Evolutionary conservation across 2,888 invertebrate genomes (phyloP).

Genomic region (Marronus borbonicus): DNA sequence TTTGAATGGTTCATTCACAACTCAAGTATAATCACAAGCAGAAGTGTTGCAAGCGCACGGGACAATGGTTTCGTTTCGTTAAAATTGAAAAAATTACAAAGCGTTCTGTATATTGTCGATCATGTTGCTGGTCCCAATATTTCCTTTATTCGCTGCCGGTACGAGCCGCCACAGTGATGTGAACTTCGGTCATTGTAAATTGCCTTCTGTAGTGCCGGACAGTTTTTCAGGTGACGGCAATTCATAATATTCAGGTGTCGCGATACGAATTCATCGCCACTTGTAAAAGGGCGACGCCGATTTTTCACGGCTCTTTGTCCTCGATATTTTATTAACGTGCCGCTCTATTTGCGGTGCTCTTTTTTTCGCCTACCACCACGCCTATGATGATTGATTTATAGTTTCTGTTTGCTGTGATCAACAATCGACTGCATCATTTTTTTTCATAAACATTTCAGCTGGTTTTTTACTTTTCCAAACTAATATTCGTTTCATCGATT

Average conservation of each 20-base stretch:
- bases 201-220: conserved; percentile 9
- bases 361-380: conserved; percentile 23
- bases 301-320: conserved; percentile 50
- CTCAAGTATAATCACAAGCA: conserved; percentile 36
- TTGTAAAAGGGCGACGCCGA: conserved; percentile 49
- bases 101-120: conserved; percentile 16
- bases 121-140: conserved; percentile 33
- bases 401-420: conserved; percentile 44
- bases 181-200: conserved; percentile 39
- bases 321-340: conserved; percentile 46
- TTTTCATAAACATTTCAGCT: conserved; percentile 29
- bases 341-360: conserved; percentile 46
- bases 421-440: conserved; percentile 29
- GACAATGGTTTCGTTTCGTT: conserved; percentile 34
- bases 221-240: conserved; percentile 41
- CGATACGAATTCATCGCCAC: conserved; percentile 50
- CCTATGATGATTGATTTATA: conserved; percentile 45
- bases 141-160: conserved; percentile 15
- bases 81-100: conserved; percentile 45
- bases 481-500: background rate
- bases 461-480: conserved; percentile 5
- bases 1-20: conserved; percentile 42
- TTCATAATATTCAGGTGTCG: conserved; percentile 49
- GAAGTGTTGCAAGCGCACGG: conserved; percentile 9
- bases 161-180: conserved; percentile 5